Evolutionary conservation across 2,888 invertebrate genomes (phyloP), one percentile per base, ranked within the genome.

Genomic region (Drosophila putrida): DNA sequence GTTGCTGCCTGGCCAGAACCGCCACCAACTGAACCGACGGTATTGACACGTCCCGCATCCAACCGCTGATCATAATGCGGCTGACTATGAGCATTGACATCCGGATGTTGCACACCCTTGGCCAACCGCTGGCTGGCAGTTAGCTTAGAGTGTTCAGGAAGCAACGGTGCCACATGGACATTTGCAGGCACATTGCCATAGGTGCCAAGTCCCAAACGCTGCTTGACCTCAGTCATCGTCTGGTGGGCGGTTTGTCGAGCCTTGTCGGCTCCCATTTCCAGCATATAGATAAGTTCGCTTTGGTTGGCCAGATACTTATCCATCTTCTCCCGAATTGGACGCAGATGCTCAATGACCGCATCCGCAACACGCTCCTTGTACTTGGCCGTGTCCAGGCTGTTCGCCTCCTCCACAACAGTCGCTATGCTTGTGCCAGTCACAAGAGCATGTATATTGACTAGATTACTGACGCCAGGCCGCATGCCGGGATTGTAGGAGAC

Each of bases 391-490:
- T 96, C 95, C 43, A 97, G 90, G 9, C 93, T 93, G 62, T 93
- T 91, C 15, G 93, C 94, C 91, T 97, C 95, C 72, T 93, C 93
- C 78, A 96, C 95, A 68, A 96, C 96, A 80, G 95, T 94, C 75
- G 96, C 95, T 3, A 95, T 93, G 54, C 94, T 91, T 91, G 94
- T 93, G 47, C 95, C 96, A 15, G 95, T 94, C 20, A 96, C 93
- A 62, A 96, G 93, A 51, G 97, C 95, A 93, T 98, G 97, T 71
- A 98, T 96, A 61, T 94, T 93, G 73, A 99, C 94, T 61, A 99
- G 94, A 93, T 99, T 99, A 51, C 98, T 94, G 13, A 99, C 96
- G 27, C 98, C 99, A 0, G 97, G 96, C 71, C 99, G 94, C 6
- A 92, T 91, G 58, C 94, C 94, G 1, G 96, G 96, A 76, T 98